phyloP scores from a whole-genome alignment of 2,113 vertebrate genomes.

The Rhizomys pruinosus region DNA sequence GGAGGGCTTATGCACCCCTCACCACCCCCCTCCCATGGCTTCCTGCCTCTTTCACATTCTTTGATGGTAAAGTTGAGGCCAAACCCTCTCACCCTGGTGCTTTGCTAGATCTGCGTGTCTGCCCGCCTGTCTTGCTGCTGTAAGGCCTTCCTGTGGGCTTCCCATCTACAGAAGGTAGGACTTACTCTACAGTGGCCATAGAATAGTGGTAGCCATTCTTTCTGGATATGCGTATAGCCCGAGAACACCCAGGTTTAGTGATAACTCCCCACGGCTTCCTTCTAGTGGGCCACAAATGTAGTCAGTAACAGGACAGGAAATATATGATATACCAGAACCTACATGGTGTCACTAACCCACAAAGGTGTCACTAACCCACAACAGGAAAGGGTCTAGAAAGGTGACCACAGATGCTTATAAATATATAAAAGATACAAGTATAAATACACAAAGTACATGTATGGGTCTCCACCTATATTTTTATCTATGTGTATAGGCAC shows the following conservation, averaged over 20 bases:
- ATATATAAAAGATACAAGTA: neutral
- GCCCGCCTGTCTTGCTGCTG: neutral
- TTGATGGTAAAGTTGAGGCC: neutral
- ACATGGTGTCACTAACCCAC: constrained; percentile 38
- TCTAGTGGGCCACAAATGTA: neutral
- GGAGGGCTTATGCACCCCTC: neutral
- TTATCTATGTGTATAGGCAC: neutral
- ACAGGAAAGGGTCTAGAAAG: neutral
- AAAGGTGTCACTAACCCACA: neutral
- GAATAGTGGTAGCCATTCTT: neutral
- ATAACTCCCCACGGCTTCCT: neutral
- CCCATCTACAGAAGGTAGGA: neutral
- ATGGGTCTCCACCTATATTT: neutral
- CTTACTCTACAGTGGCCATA: neutral
- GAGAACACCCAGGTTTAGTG: constrained; percentile 31
- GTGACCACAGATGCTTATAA: neutral
- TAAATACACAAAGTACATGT: too few species aligned
- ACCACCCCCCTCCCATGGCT: neutral
- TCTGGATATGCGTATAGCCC: neutral
- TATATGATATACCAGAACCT: neutral
- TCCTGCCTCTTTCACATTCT: neutral
- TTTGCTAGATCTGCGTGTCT: neutral
- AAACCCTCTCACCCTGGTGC: neutral
- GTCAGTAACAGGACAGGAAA: constrained; percentile 4
- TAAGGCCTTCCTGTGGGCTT: neutral